Evolutionary conservation across 92 coral and sea anemone genomes (phyloP).

Genomic region (Siderastrea radians): DNA sequence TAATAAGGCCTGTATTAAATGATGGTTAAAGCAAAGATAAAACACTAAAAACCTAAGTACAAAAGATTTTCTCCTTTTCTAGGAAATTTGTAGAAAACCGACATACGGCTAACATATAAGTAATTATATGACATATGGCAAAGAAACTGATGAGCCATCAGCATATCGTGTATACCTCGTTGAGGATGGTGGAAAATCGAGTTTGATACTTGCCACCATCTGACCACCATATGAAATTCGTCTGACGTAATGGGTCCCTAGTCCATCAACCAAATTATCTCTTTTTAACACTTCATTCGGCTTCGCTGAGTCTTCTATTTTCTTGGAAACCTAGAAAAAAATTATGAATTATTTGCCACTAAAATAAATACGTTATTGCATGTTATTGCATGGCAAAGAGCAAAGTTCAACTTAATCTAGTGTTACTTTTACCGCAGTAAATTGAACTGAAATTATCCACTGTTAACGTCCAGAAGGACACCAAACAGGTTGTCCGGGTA

Average conservation of each 20-base stretch:
- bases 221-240: slow-evolving; percentile 2
- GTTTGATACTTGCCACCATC: slow-evolving; percentile 10
- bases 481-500: too few species aligned
- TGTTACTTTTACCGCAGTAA: too few species aligned
- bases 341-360: neutral
- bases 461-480: too few species aligned
- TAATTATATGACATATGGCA: too few species aligned
- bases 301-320: neutral
- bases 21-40: too few species aligned
- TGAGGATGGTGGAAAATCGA: neutral
- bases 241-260: slow-evolving; percentile 8
- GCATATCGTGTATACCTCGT: neutral
- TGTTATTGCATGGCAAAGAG: neutral
- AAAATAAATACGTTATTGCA: neutral
- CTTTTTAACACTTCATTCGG: neutral
- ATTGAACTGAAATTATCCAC: too few species aligned
- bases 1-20: too few species aligned
- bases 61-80: too few species aligned
- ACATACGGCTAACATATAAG: too few species aligned
- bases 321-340: neutral
- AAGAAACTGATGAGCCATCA: too few species aligned
- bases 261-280: neutral
- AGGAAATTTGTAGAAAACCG: too few species aligned
- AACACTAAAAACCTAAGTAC: too few species aligned
- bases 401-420: neutral